Evolutionary conservation across 2,113 vertebrate genomes (phyloP), one percentile per base, ranked within the genome.

Genomic region (Cavia aperea): DNA sequence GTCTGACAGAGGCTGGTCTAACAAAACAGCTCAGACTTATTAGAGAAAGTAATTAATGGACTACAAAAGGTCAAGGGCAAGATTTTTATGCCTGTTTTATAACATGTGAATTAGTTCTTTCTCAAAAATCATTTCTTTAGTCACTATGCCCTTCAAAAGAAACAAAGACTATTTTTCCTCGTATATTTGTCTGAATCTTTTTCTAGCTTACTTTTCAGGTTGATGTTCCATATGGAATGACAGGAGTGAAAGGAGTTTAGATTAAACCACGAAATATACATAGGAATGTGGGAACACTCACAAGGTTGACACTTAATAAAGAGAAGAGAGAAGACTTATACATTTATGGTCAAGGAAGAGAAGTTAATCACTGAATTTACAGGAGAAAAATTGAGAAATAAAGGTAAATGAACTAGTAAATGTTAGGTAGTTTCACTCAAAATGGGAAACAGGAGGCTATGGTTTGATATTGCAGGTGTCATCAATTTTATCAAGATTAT

Each of bases 1-100:
- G 81, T 93, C 90, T 93, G 83, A 79, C 10, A 93, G 75, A 86
- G 29, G 5, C 33, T 83, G 14, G 15, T 77, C 29, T 94, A 89
- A 92, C 15, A 77, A 91, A 93, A 91, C 10, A 90, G 10, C 23
- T 58, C 39, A 92, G 33, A 51, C 11, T 65, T 51, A 86, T 70
- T 78, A 89, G 26, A 4, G 15, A 51, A 86, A 81, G 14, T 46
- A 77, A 89, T 90, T 96, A 88, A 92, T 89, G 43, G 58, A 39
- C 16, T 92, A 10, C 65, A 88, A 24, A 77, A 46, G 33, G 43
- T 90, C 58, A 84, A 84, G 54, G 46, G 6, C 51, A 92, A 84
- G 9, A 1, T 24, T 79, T 90, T 92, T 88, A 24, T 81, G 14
- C 85, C 18, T 86, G 23, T 78, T 21, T 88, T 78, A 66, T 87